Evolutionary conservation across 1,140 invertebrate species (phyloP).

Genomic region (Apis dorsata): DNA sequence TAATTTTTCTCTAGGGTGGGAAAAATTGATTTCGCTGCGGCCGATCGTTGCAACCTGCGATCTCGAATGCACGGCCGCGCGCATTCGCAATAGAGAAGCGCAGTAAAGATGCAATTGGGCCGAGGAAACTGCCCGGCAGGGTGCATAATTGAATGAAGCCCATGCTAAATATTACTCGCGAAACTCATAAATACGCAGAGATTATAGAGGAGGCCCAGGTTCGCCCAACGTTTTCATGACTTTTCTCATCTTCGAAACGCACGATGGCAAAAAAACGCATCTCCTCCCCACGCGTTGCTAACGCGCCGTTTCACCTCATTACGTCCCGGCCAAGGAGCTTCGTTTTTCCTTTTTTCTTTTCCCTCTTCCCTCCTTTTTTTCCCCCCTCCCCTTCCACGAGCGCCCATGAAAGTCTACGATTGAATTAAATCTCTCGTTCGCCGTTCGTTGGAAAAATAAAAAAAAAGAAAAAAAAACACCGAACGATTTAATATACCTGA

Average conservation of each 20-base stretch:
- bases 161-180: slow-evolving; percentile 47
- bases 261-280: background rate
- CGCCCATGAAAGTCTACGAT: background rate
- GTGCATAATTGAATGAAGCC: slow-evolving; percentile 48
- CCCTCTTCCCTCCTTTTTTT: too few relatives aligned
- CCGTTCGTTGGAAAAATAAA: background rate
- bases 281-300: background rate
- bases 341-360: background rate
- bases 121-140: slow-evolving; percentile 24
- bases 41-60: background rate
- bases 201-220: background rate
- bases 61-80: background rate
- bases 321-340: background rate
- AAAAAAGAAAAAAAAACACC: background rate
- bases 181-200: slow-evolving; percentile 48
- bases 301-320: background rate
- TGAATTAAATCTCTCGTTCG: background rate
- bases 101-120: slow-evolving; percentile 39
- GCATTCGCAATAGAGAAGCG: slow-evolving; percentile 17
- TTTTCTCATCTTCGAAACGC: slow-evolving; percentile 12
- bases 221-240: background rate
- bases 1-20: too few relatives aligned
- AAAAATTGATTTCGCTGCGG: background rate
- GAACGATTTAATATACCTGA: background rate
- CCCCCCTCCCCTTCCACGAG: too few relatives aligned